Percentiles rank a stretch among this genome's conserved stretches.
phyloP scores from a whole-genome alignment of 2,797 vertebrate species.

The Diplodus puntazzo region DNA sequence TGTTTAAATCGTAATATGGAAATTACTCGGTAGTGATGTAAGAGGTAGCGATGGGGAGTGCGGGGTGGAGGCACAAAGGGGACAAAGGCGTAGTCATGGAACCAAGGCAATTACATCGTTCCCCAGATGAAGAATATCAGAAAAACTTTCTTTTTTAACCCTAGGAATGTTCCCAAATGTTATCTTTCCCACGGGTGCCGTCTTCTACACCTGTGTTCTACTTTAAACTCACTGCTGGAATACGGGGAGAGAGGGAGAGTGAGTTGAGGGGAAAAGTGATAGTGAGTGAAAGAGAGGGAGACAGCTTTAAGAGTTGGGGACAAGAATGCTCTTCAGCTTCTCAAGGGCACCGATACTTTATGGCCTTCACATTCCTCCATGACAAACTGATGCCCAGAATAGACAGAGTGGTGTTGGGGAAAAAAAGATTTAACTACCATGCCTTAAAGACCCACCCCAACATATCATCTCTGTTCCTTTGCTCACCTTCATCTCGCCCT shows the following conservation, averaged over 20 bases:
- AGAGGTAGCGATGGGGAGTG: constrained; percentile 58
- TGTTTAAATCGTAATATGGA: constrained; percentile 76
- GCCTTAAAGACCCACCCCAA: constrained; percentile 53
- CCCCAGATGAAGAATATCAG: constrained; percentile 62
- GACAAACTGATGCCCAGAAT: constrained; percentile 80
- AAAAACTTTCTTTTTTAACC: constrained; percentile 63
- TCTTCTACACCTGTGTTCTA: constrained; percentile 77
- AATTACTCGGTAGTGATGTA: constrained; percentile 79
- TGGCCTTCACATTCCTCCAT: constrained; percentile 79
- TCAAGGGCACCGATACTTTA: constrained; percentile 83
- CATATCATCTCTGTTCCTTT: constrained; percentile 52
- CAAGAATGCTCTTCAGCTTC: constrained; percentile 76
- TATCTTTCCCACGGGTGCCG: constrained; percentile 71
- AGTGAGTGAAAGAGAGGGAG: constrained; percentile 67
- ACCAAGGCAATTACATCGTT: constrained; percentile 73
- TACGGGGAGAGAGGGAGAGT: constrained; percentile 55
- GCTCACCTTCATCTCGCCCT: constrained; percentile 72
- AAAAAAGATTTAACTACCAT: constrained; percentile 57
- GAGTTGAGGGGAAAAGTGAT: constrained; percentile 62
- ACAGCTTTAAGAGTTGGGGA: constrained; percentile 75
- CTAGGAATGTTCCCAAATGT: constrained; percentile 76
- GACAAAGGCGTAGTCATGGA: constrained; percentile 68
- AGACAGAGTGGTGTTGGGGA: constrained; percentile 62
- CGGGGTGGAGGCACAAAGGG: constrained; percentile 63
- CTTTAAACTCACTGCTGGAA: constrained; percentile 70